phyloP scores from a whole-genome alignment of 1,140 invertebrate genomes.

The Drosophila arawakana region DNA sequence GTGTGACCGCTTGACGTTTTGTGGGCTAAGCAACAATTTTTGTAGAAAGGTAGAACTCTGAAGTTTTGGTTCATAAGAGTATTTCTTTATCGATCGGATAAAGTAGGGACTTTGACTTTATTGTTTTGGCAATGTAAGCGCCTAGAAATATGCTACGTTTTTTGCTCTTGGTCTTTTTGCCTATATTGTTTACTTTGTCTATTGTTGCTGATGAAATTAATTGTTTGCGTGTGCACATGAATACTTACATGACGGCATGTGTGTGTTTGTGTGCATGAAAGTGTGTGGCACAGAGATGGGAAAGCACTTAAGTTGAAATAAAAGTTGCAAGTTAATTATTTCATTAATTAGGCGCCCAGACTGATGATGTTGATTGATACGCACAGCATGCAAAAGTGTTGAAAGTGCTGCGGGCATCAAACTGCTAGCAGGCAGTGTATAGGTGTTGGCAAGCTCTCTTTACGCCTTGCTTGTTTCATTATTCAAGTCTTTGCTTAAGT shows the following conservation, averaged over 20 bases:
- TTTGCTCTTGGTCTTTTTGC: conserved; percentile 26
- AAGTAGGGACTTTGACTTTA: conserved; percentile 24
- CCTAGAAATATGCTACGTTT: conserved; percentile 36
- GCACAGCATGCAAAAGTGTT: conserved; percentile 44
- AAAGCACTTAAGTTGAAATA: conserved; percentile 62
- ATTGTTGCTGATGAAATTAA: conserved; percentile 61
- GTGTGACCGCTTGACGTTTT: too few relatives aligned
- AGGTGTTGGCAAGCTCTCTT: background rate
- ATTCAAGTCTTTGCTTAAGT: too few relatives aligned
- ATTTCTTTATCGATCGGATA: too few relatives aligned
- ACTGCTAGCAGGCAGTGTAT: background rate
- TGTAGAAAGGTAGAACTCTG: too few relatives aligned
- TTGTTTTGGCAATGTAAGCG: conserved; percentile 23
- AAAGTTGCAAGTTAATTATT: conserved; percentile 71
- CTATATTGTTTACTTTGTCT: conserved; percentile 27
- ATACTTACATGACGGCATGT: background rate
- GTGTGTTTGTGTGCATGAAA: conserved; percentile 16
- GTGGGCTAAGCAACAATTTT: too few relatives aligned
- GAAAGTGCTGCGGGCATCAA: conserved; percentile 29
- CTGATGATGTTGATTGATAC: conserved; percentile 60
- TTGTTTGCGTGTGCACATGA: conserved; percentile 52
- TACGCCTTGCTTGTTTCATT: background rate
- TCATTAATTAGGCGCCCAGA: conserved; percentile 59
- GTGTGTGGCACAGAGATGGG: conserved; percentile 46
- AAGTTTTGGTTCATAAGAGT: too few relatives aligned